Evolutionary conservation across 2,888 invertebrate species (phyloP), one percentile per base, ranked within the genome.

Genomic region (Morpho helenor): DNA sequence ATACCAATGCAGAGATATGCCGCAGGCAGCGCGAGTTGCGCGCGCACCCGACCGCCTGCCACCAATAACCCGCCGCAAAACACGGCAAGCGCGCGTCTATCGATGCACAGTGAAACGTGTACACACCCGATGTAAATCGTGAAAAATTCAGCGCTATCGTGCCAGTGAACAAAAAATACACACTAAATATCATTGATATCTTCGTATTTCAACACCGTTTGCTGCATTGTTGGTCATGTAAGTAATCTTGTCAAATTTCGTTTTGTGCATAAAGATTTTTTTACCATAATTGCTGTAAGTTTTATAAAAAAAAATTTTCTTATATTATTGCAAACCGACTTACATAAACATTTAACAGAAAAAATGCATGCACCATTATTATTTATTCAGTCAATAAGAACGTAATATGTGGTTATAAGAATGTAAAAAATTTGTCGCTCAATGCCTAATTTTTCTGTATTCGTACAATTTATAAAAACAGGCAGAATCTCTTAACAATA

Each of bases 51-150:
- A 53, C 56, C 60, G 48, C 65, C 57, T 52, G 59, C 57, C 57
- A 78, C 85, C 82, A 83, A 84, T 86, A 80, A 65, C 74, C 72
- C 77, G 71, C 74, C 70, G 75, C 74, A 67, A 75, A 72, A 65
- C 65, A 63, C 66, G 69, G 67, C 73, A 74, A 80, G 73, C 79
- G 79, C 83, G 83, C 82, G 81, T 79, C 78, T 49, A 49, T 85
- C 79, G 87, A 85, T 82, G 79, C 77, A 73, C 71, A 66, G 69
- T 70, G 65, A 70, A 75, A 64, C 63, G 60, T 67, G 68, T 72
- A 72, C 78, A 72, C 79, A 74, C 75, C 73, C 74, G 75, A 66
- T 62, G 62, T 65, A 66, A 65, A 70, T 67, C 71, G 71, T 74
- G 69, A 69, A 61, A 16, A 64, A 62, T 59, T 60, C 57, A 60